A percentile compares a stretch with the other conserved stretches of the same genome.
phyloP scores from a whole-genome alignment of 2,113 vertebrate species.

The Pygathrix nemaeus region DNA sequence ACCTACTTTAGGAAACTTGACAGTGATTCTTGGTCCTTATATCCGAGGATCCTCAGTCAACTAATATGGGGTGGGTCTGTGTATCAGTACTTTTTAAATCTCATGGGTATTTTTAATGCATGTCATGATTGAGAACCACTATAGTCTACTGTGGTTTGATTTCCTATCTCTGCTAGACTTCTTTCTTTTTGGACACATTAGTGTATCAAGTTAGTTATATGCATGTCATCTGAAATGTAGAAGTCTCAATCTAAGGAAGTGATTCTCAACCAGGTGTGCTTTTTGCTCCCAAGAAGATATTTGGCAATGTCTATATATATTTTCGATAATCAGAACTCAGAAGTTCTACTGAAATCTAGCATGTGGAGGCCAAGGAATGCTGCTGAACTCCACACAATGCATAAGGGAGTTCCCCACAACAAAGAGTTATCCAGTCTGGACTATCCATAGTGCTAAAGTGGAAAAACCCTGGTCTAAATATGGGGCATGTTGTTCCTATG shows the following conservation, averaged over 20 bases:
- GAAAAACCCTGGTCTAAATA: not conserved
- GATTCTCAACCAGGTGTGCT: not conserved
- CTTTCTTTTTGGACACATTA: not conserved
- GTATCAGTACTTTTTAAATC: not conserved
- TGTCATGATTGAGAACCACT: not conserved
- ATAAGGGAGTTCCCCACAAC: not conserved
- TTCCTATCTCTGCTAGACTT: not conserved
- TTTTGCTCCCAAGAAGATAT: not conserved
- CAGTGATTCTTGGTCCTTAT: not conserved
- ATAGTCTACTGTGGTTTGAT: not conserved
- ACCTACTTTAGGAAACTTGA: not conserved
- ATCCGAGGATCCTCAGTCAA: not conserved
- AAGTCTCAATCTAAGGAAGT: not conserved
- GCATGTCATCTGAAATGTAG: not conserved
- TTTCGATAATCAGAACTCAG: not conserved
- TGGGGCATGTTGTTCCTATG: rapidly evolving
- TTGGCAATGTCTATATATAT: not conserved
- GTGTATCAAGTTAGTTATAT: not conserved
- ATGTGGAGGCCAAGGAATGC: not conserved
- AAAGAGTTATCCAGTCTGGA: not conserved
- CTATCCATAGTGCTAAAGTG: too few relatives aligned
- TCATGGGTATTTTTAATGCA: not conserved
- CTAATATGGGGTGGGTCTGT: not conserved
- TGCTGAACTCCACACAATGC: not conserved
- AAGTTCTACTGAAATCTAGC: not conserved